Base-by-base conservation (phyloP, 2,888 invertebrate genomes). In the Heliconius cydno region DNA sequence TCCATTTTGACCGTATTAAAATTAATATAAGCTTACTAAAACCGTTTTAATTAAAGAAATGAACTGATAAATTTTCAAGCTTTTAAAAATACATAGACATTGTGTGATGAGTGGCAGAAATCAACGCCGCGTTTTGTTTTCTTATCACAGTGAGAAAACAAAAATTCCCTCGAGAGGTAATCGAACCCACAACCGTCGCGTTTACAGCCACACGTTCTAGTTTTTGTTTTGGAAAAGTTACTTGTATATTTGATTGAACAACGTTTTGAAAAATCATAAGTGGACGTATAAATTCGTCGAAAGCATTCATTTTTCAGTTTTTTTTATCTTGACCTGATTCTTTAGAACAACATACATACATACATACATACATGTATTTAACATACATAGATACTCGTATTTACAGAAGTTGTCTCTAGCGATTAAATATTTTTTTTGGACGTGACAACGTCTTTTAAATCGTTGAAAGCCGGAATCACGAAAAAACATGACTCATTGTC, bases 281-380 rank as follows among this genome's bases (percentile, higher is more conserved):
- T 15, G 15, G 13, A 70, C 68, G 9, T 41, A 41, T n/a, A 68
- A 68, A 68, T 22, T 67, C 34, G 41, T 70, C 25, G 68, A 41
- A 41, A 70, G 41, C 68, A 38, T 25, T 41, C 12, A 41, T 41
- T 25, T 70, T 25, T 38, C 7, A 70, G 25, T 41, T 70, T 70
- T 70, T 57, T 68, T 38, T 15, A 70, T 70, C 68, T 70, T 70
- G 68, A 70, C 68, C 68, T 41, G 41, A 25, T 70, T 70, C 41
- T 41, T n/a, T 70, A 25, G 15, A 41, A 68, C n/a, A 38, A 30
- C 22, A 30, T 30, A 30, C 34, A 34, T 34, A 34, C 34, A 7
- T 34, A 34, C 34, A 34, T 34, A 7, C 34, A 7, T 34, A 34
- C 34, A 34, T 34, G 0, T 34, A 0, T 34, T 7, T 34, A 34